These are phyloP conservation scores for Zosterops japonicus DNA, from an alignment of 2,113 vertebrate species.

Conservation along the genomic window DNA sequence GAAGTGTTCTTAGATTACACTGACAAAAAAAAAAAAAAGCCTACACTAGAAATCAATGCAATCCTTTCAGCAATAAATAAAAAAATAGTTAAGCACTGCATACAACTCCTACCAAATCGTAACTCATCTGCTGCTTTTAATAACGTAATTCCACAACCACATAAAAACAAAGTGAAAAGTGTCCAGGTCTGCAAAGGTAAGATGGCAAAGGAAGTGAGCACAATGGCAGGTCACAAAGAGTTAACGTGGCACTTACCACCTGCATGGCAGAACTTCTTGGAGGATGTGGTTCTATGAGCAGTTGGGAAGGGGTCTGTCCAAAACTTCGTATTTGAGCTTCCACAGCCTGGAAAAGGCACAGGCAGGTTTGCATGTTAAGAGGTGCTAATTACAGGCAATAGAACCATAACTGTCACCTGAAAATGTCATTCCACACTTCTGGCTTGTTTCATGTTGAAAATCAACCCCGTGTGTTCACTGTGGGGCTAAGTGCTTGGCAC, in stretches of 20 bases:
- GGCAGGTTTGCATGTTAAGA: conserved; percentile 82
- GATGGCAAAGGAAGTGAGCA: not conserved
- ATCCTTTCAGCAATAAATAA: conserved; percentile 33
- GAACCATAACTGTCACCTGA: conserved; percentile 84
- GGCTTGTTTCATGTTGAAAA: conserved; percentile 82
- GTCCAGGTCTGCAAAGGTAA: not conserved
- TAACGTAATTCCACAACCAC: not conserved
- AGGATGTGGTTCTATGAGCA: conserved; percentile 95
- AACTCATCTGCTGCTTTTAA: conserved; percentile 15
- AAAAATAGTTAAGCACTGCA: not conserved
- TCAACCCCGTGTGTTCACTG: conserved; percentile 66
- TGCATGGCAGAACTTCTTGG: conserved; percentile 98
- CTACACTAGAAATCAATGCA: not conserved
- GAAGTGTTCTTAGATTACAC: conserved; percentile 32
- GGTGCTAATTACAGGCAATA: conserved; percentile 88
- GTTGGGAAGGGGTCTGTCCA: conserved; percentile 96
- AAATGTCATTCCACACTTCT: conserved; percentile 80
- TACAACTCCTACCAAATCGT: not conserved
- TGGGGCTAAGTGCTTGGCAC: conserved; percentile 78
- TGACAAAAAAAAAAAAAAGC: not conserved
- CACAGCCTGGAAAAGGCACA: conserved; percentile 84
- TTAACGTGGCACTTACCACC: conserved; percentile 83
- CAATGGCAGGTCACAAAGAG: not conserved
- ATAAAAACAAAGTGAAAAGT: not conserved
- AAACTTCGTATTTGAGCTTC: conserved; percentile 98